Conservation (phyloP, 2,113 vertebrate genomes). For the Galeopterus variegatus region DNA sequence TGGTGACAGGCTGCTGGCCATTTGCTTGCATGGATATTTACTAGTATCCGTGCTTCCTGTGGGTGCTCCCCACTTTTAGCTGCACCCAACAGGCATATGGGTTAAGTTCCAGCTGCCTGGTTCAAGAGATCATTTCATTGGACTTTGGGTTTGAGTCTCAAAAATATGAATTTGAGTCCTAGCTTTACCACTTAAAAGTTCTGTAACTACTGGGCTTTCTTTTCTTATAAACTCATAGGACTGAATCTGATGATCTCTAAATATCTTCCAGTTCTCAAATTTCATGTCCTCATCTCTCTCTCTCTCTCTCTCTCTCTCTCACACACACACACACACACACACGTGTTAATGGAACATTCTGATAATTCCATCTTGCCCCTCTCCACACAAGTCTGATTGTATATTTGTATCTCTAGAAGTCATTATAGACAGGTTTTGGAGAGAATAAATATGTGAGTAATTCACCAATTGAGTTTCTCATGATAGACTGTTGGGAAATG, state of each 20-base stretch:
- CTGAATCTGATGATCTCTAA: background rate
- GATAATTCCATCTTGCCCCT: background rate
- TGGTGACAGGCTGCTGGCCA: background rate
- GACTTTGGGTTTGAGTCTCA: background rate
- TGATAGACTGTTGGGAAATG: background rate
- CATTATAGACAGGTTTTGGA: background rate
- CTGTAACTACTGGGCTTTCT: background rate
- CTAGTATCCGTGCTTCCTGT: background rate
- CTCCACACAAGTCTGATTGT: background rate
- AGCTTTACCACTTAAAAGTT: constrained; percentile 2
- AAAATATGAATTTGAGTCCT: background rate
- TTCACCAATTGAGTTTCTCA: constrained; percentile 2
- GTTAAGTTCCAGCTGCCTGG: background rate
- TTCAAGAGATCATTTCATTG: background rate
- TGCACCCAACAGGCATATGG: background rate
- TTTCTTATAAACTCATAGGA: constrained; percentile 3
- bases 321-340: too few relatives aligned
- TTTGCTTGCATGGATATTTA: background rate
- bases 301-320: too few relatives aligned
- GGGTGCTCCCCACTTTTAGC: background rate
- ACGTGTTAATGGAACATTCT: background rate
- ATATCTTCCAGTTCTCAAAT: background rate
- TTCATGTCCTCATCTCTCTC: background rate
- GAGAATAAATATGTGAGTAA: background rate
- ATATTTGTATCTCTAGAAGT: background rate